Percentiles rank a stretch among this genome's conserved stretches.
Evolutionary conservation across 2,113 vertebrate genomes (phyloP).

Genomic region (Alethe diademata): DNA sequence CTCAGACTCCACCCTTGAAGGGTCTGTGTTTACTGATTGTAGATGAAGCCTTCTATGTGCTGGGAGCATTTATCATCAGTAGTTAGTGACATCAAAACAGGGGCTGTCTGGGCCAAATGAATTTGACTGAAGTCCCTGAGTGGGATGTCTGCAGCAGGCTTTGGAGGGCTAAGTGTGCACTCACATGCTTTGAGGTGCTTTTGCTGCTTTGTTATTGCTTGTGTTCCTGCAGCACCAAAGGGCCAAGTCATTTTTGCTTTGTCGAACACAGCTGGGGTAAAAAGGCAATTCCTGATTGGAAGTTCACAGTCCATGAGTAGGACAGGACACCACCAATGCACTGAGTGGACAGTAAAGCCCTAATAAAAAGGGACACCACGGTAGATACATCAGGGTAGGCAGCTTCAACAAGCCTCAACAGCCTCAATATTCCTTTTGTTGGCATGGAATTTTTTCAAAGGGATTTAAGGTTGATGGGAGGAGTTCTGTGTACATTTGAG

Average conservation of each 20-base stretch:
- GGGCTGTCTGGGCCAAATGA: neutral
- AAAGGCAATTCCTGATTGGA: neutral
- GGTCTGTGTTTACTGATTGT: neutral
- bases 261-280: neutral
- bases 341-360: neutral
- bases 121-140: neutral
- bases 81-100: neutral
- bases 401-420: neutral
- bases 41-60: neutral
- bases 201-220: neutral
- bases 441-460: neutral
- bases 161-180: neutral
- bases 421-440: neutral
- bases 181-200: fast-evolving
- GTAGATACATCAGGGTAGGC: neutral
- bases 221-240: neutral
- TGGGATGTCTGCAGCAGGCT: neutral
- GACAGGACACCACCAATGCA: neutral
- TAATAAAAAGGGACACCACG: fast-evolving
- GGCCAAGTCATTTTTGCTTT: neutral
- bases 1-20: neutral
- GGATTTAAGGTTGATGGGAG: neutral
- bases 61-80: neutral
- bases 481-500: neutral
- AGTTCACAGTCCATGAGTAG: fast-evolving